Conservation (phyloP, 1,140 invertebrate species). For the Zaprionus taronus region DNA sequence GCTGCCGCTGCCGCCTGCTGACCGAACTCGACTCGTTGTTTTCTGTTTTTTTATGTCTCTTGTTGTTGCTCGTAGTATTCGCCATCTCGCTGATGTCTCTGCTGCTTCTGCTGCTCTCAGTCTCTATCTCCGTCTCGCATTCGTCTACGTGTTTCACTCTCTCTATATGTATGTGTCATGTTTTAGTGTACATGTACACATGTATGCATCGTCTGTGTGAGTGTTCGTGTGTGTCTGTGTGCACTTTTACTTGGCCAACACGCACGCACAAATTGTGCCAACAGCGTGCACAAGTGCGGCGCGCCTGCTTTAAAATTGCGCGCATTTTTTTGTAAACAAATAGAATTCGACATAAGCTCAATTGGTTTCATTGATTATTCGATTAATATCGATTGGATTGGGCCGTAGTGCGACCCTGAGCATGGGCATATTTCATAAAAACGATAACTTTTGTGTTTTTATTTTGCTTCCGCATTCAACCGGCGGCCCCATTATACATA, state of each 20-base stretch:
- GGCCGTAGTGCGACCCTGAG: neutral
- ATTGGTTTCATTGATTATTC: neutral
- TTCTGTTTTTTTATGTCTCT: conserved; percentile 33
- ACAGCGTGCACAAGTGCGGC: conserved; percentile 38
- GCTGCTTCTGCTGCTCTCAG: conserved; percentile 25
- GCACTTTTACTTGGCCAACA: conserved; percentile 49
- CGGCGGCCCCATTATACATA: conserved; percentile 42
- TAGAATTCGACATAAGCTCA: neutral
- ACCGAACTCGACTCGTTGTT: conserved; percentile 42
- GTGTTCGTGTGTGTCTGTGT: neutral
- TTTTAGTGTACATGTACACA: conserved; percentile 19
- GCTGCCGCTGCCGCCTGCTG: conserved; percentile 43
- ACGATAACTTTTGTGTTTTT: conserved; percentile 29
- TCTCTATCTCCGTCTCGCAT: conserved; percentile 34
- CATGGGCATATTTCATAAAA: neutral
- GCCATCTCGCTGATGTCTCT: conserved; percentile 39
- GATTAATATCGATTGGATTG: neutral
- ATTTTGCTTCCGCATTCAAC: conserved; percentile 69
- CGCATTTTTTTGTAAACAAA: conserved; percentile 40
- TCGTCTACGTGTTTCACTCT: conserved; percentile 52
- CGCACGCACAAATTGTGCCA: conserved; percentile 43
- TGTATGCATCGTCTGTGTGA: neutral
- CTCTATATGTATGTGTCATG: conserved; percentile 43
- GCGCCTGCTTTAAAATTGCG: conserved; percentile 47
- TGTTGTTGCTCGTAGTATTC: conserved; percentile 40